Conservation (phyloP, 2,888 invertebrate genomes). For the Alcis repandata region DNA sequence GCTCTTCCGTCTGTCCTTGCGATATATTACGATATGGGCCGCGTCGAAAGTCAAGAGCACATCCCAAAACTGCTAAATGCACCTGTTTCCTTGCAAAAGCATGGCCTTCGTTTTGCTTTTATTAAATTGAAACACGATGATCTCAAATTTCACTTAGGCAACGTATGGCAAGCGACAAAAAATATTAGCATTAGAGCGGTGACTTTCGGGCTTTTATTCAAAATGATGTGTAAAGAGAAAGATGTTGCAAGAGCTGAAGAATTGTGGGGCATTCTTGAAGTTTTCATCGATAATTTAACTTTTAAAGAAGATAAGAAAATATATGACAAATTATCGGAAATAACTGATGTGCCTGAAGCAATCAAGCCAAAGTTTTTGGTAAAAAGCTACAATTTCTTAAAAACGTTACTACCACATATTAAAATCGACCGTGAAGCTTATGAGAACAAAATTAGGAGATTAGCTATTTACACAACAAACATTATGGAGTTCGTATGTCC, state of each 20-base stretch:
- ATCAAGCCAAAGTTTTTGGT: conserved; percentile 61
- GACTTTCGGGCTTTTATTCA: conserved; percentile 64
- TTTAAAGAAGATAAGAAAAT: conserved; percentile 67
- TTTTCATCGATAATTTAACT: conserved; percentile 67
- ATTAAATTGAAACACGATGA: conserved; percentile 58
- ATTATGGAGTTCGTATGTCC: conserved; percentile 61
- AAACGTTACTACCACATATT: conserved; percentile 47
- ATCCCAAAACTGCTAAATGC: conserved; percentile 63
- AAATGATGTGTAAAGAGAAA: conserved; percentile 63
- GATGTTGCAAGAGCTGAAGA: conserved; percentile 52
- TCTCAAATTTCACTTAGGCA: conserved; percentile 57
- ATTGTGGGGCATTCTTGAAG: conserved; percentile 62
- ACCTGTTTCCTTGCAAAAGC: conserved; percentile 73
- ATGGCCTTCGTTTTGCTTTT: conserved; percentile 68
- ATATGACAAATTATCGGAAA: conserved; percentile 58
- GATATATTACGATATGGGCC: conserved; percentile 67
- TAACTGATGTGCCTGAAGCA: conserved; percentile 55
- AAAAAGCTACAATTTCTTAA: conserved; percentile 66
- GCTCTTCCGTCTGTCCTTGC: conserved; percentile 69
- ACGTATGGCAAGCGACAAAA: conserved; percentile 65
- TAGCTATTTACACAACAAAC: conserved; percentile 54
- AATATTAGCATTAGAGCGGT: conserved; percentile 69
- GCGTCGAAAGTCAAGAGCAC: conserved; percentile 51
- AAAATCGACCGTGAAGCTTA: conserved; percentile 50
- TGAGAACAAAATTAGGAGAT: conserved; percentile 40